Evolutionary conservation across 2,888 invertebrate species (phyloP).

Genomic region (Graphium colonna): DNA sequence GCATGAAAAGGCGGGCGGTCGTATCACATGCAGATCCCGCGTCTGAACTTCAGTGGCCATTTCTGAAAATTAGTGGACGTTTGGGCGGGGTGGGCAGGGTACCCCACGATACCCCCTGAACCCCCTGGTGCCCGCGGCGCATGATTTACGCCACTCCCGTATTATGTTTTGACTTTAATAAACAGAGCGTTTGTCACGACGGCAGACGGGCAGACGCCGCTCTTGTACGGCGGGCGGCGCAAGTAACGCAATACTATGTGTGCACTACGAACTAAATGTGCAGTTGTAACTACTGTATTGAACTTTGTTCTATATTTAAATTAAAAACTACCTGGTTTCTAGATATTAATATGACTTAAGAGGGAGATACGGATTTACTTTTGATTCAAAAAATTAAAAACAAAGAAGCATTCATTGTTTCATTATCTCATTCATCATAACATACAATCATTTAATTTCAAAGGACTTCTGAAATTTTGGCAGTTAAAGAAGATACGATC

Average conservation of each 20-base stretch:
- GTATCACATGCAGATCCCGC: conserved; percentile 52
- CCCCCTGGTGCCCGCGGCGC: conserved; percentile 46
- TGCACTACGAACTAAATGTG: not conserved
- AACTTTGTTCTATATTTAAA: too few species aligned
- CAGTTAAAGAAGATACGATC: too few species aligned
- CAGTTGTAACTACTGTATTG: not conserved
- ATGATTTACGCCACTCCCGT: conserved; percentile 83
- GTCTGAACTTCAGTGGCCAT: conserved; percentile 67
- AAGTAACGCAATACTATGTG: not conserved
- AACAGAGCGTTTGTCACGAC: conserved; percentile 75
- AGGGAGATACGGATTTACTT: too few species aligned
- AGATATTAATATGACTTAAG: too few species aligned
- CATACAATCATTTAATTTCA: too few species aligned
- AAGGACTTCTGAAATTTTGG: too few species aligned
- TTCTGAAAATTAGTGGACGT: conserved; percentile 75
- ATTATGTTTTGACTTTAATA: conserved; percentile 84
- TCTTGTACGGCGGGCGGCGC: conserved; percentile 24
- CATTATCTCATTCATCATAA: too few species aligned
- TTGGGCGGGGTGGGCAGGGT: conserved; percentile 40
- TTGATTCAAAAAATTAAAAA: too few species aligned
- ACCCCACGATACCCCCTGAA: conserved; percentile 34
- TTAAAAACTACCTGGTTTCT: not conserved
- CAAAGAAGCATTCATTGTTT: too few species aligned
- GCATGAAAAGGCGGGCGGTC: conserved; percentile 4
- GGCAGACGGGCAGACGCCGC: conserved; percentile 49